Percentiles rank a stretch among this genome's conserved stretches.
Evolutionary conservation across 2,797 vertebrate species (phyloP).

Genomic region (Macropodus opercularis): DNA sequence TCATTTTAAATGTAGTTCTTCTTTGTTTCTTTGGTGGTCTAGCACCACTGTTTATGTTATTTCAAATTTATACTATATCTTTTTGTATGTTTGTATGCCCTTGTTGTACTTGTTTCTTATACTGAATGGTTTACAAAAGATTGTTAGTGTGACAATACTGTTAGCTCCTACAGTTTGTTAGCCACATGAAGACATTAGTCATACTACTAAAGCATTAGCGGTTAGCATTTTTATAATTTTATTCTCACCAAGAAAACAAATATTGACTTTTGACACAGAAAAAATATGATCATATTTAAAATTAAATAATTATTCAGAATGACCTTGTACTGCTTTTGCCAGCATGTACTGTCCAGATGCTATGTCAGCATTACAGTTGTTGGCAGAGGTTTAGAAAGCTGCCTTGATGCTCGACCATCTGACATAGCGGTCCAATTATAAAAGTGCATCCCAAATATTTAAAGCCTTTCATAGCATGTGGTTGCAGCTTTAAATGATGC

Average conservation of each 20-base stretch:
- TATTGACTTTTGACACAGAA: conserved; percentile 24
- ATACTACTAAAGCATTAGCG: too few species aligned
- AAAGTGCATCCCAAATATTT: conserved; percentile 71
- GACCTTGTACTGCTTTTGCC: conserved; percentile 61
- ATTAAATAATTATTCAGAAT: conserved; percentile 69
- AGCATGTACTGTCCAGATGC: conserved; percentile 69
- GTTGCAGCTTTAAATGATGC: conserved; percentile 48
- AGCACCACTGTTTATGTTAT: too few species aligned
- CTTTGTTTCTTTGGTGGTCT: not conserved
- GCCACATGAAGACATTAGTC: not conserved
- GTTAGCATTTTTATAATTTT: too few species aligned
- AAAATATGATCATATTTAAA: conserved; percentile 31
- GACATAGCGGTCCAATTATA: conserved; percentile 76
- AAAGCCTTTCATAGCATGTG: conserved; percentile 64
- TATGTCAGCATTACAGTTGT: conserved; percentile 70
- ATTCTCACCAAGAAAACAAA: too few species aligned
- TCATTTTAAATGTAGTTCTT: not conserved
- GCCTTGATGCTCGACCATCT: conserved; percentile 72
- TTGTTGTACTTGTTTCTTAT: not conserved
- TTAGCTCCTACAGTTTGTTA: not conserved
- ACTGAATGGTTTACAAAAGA: not conserved
- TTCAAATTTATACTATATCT: not conserved
- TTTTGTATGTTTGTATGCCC: not conserved
- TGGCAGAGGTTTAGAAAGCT: conserved; percentile 72
- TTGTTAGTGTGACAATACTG: not conserved